Conservation (phyloP, 2,888 invertebrate genomes). For the Cataglyphis albicans region DNA sequence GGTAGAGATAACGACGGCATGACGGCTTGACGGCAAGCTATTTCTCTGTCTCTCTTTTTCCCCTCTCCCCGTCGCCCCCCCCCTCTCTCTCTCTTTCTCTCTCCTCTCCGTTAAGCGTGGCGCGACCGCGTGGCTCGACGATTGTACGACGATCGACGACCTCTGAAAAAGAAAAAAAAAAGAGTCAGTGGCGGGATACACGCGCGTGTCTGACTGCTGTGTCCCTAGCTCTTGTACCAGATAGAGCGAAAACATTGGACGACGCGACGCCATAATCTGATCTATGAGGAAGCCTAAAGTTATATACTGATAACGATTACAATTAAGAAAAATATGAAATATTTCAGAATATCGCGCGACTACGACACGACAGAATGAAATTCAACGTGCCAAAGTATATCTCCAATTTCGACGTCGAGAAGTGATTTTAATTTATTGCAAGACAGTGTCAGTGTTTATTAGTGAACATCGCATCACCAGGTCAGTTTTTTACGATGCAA, state of each 20-base stretch:
- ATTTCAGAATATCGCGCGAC: background rate
- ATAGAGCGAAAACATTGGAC: background rate
- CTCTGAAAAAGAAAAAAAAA: background rate
- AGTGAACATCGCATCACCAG: background rate
- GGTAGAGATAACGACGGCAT: slow-evolving; percentile 12
- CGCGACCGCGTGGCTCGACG: background rate
- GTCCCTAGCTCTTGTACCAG: background rate
- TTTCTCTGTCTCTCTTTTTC: background rate
- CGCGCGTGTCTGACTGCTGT: background rate
- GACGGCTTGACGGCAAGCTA: background rate
- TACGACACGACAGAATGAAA: background rate
- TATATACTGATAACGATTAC: background rate
- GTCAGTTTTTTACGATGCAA: background rate
- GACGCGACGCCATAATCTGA: background rate
- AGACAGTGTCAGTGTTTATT: background rate
- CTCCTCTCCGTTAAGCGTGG: background rate
- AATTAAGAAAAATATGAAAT: background rate
- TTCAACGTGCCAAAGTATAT: background rate
- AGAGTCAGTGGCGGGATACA: background rate
- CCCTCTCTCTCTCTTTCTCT: background rate
- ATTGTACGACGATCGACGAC: background rate
- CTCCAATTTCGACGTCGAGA: background rate
- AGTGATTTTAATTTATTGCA: slow-evolving; percentile 5
- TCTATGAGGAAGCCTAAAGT: background rate
- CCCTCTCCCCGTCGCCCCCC: background rate